Evolutionary conservation across 1,140 invertebrate genomes (phyloP).

Genomic region (Octopus sinensis): DNA sequence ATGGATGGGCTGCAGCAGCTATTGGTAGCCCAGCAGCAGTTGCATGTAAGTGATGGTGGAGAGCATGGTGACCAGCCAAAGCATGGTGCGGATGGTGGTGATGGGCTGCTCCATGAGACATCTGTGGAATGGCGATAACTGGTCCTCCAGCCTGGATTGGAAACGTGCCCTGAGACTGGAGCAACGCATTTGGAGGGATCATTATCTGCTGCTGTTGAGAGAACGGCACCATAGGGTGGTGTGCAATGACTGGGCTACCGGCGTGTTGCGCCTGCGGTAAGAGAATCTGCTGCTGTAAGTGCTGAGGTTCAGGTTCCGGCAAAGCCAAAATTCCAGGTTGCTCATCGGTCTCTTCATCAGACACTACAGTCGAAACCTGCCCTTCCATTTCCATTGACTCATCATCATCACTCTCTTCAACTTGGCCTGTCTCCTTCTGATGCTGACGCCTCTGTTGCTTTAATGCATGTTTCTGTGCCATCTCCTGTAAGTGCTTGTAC

Average conservation of each 20-base stretch:
- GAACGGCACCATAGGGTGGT: conserved; percentile 12
- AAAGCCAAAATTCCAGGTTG: conserved; percentile 21
- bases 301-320: conserved; percentile 13
- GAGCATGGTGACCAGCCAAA: not conserved
- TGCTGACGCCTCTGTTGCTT: conserved; percentile 31
- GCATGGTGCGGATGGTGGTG: conserved; percentile 17
- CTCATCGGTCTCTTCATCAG: conserved; percentile 26
- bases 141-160: conserved; percentile 28
- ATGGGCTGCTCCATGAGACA: conserved; percentile 19
- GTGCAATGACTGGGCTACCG: conserved; percentile 22
- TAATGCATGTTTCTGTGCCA: conserved; percentile 37
- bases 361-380: conserved; percentile 29
- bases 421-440: conserved; percentile 32
- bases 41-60: conserved; percentile 16
- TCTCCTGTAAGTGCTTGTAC: conserved; percentile 36
- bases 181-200: conserved; percentile 19
- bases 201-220: conserved; percentile 21
- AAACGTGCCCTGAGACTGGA: conserved; percentile 19
- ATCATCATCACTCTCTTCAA: conserved; percentile 25
- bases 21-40: conserved; percentile 12
- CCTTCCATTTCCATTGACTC: conserved; percentile 21
- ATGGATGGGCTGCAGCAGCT: conserved; percentile 19
- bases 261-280: conserved; percentile 26
- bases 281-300: conserved; percentile 20
- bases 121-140: conserved; percentile 30